Base-by-base conservation (phyloP, 2,888 invertebrate genomes). In the Neoscelio sp. region DNA sequence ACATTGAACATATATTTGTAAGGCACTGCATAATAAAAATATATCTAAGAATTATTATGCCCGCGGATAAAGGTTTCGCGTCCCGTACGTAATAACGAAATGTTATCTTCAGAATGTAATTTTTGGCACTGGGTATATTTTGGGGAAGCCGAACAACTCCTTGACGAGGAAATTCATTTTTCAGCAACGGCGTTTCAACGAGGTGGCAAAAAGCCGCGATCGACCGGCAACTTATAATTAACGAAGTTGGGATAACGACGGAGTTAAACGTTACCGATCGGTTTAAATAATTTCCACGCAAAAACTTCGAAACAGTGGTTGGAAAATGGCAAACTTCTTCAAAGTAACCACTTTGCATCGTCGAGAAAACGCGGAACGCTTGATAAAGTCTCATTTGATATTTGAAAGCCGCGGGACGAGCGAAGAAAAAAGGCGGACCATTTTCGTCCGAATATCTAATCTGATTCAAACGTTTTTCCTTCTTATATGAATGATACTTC, bases 401-500 rank as follows among this genome's bases (percentile, higher is more conserved):
- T 48, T 56, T 62, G 48, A 62, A 48, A 62, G 48, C 26, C 46
- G 20, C 23, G 35, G 15, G 17, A 5, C 6, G n/a, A 3, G 56
- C 2, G n/a, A 30, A 23, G 35, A 35, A 56, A 62, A 30, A 33
- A 58, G n/a, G 28, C 12, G 7, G 8, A 33, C 10, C 15, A 60
- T 64, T 70, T n/a, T 35, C 23, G 13, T 50, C 52, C 65, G 52
- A 76, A 77, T 75, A 38, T 60, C 65, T 68, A 78, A 78, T 48
- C 67, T 44, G 71, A 75, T 76, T 82, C 78, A 67, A 82, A 81
- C 82, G 83, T 85, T 86, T 85, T 87, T 85, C 84, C 83, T 83
- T 87, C 82, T 84, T 83, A 85, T 84, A 83, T 86, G 85, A 77
- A 87, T 87, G 83, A 87, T 85, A 85, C 82, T 85, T 82, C 82